Conservation (phyloP, 2,888 invertebrate genomes). For the Leucoma salicis region DNA sequence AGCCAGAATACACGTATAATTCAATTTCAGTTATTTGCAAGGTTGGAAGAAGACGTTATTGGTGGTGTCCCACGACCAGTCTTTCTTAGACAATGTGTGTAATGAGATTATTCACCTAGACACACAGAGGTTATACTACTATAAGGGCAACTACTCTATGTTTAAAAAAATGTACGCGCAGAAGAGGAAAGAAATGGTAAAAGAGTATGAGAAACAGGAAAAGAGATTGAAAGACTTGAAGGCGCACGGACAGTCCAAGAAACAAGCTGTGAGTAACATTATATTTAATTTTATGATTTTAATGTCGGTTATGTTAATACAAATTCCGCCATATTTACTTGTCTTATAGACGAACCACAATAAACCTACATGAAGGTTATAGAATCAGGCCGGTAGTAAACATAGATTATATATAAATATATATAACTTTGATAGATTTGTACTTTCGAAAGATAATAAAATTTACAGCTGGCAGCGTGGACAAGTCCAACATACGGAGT, state of each 20-base stretch:
- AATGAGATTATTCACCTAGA: conserved; percentile 99
- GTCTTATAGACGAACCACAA: no score
- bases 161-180: conserved; percentile 99
- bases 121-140: conserved; percentile 95
- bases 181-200: conserved; percentile 96
- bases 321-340: no score
- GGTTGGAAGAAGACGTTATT: conserved; percentile 99
- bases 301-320: no score
- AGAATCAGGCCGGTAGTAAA: no score
- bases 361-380: no score
- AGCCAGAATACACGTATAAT: no score
- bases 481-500: no score
- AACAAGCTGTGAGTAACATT: conserved; percentile 86
- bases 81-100: conserved; percentile 99
- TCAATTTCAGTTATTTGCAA: conserved; percentile 91
- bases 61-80: conserved; percentile 99
- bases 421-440: no score
- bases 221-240: conserved; percentile 97
- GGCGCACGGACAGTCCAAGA: conserved; percentile 96
- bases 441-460: no score
- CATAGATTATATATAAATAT: no score
- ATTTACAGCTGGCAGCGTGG: no score
- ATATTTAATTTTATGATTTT: no score
- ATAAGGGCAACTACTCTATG: conserved; percentile 98
- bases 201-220: conserved; percentile 99